Evolutionary conservation across 2,888 invertebrate genomes (phyloP).

Genomic region (Drosophila nr. perissopoda): DNA sequence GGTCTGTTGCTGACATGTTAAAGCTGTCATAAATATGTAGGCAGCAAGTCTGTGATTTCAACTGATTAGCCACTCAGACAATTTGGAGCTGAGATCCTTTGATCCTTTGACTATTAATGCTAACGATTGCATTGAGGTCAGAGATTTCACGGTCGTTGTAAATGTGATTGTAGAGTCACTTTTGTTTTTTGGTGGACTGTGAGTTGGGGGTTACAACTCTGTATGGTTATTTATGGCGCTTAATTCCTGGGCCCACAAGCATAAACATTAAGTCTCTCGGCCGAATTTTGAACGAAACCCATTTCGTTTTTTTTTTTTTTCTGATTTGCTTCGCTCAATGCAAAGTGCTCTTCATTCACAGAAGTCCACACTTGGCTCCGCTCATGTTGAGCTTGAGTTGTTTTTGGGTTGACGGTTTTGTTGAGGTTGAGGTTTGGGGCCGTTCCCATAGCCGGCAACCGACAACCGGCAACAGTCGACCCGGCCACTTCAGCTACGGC

Average conservation of each 20-base stretch:
- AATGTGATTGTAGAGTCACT: conserved; percentile 3
- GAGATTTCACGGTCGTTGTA: conserved; percentile 16
- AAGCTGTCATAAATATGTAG: not conserved
- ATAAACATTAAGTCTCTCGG: conserved; percentile 20
- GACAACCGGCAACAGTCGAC: conserved; percentile 35
- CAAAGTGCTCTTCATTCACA: conserved; percentile 79
- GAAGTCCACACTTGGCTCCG: conserved; percentile 52
- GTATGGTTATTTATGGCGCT: conserved; percentile 51
- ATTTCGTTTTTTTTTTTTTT: conserved; percentile 19
- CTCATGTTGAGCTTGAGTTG: conserved; percentile 31
- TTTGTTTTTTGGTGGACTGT: not conserved
- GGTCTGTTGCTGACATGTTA: not conserved
- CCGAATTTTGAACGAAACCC: conserved; percentile 25
- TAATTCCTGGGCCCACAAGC: conserved; percentile 46
- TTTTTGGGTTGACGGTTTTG: conserved; percentile 19
- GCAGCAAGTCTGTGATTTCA: not conserved
- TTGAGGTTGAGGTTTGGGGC: conserved; percentile 26
- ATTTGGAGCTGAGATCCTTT: conserved; percentile 18
- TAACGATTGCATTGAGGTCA: conserved; percentile 33
- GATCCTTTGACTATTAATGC: conserved; percentile 15
- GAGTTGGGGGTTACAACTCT: conserved; percentile 15
- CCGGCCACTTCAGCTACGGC: conserved; percentile 41
- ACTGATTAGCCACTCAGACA: not conserved
- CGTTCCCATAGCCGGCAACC: conserved; percentile 42
- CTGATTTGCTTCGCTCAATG: conserved; percentile 46